Evolutionary conservation across 2,113 vertebrate genomes (phyloP), one percentile per base, ranked within the genome.

Genomic region (Falco punctatus): DNA sequence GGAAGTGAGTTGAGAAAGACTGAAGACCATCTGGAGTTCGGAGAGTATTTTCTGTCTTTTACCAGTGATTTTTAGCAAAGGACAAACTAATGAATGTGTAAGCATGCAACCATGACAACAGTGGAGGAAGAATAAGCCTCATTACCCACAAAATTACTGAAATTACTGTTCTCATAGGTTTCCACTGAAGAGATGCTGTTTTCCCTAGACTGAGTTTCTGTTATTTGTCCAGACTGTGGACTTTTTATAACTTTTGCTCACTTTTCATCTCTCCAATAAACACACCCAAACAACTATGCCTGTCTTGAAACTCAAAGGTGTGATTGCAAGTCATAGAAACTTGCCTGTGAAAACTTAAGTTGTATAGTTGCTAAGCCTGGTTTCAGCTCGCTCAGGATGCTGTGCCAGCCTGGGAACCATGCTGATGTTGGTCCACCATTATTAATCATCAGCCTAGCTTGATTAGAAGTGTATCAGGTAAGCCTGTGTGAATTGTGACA

Each of bases 61-160:
- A 91, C 40, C 33, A 65, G 57, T 81, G 73, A 92, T 94, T 95
- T 94, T 94, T 86, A 89, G 90, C 57, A 89, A 91, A 97, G 77
- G 61, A 89, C 86, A 96, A 96, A 84, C 92, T 94, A 92, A 96
- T 96, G 92, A 96, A 90, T 74, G 69, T 94, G 88, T 66, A 96
- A 96, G 72, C 90, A 90, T 86, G 96, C 93, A 95, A 90, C 96
- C 92, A 96, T 97, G 96, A 96, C 96, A 97, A 90, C 95, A 84
- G 72, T 40, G 21, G 55, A 86, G 71, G 82, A 92, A 88, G 75
- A 95, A 96, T 96, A 86, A 96, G 94, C 94, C 88, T 95, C 96
- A 96, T 97, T 97, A 96, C 94, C 79, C 72, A 81, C 82, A 71
- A 93, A 97, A 97, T 96, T 93, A 82, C 88, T 86, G 86, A 93